Evolutionary conservation across 2,888 invertebrate genomes (phyloP).

Genomic region (Adelognathus sp.): DNA sequence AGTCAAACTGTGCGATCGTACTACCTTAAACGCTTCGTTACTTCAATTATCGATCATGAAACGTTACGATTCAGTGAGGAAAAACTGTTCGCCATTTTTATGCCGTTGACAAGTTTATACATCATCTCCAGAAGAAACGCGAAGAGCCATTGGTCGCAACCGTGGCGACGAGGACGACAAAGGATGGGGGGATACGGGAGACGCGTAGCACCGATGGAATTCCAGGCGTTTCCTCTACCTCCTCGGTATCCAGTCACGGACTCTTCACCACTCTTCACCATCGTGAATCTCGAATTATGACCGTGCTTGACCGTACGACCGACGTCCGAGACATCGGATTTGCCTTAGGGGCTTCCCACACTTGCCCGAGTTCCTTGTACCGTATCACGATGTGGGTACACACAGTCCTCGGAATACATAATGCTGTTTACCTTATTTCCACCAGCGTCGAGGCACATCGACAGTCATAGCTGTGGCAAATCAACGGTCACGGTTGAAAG

Average conservation of each 20-base stretch:
- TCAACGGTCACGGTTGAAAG: neutral
- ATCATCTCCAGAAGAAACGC: too few species aligned
- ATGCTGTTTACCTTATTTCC: slow-evolving; percentile 35
- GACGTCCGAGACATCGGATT: slow-evolving; percentile 50
- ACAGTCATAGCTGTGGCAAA: neutral
- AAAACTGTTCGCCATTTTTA: too few species aligned
- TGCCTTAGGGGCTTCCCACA: slow-evolving; percentile 52
- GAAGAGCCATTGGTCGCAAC: too few species aligned
- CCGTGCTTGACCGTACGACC: slow-evolving; percentile 46
- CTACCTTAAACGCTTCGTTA: too few species aligned
- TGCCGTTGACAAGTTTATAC: too few species aligned
- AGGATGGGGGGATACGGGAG: neutral
- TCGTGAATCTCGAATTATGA: slow-evolving; percentile 59
- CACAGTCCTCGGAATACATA: slow-evolving; percentile 35
- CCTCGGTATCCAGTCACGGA: slow-evolving; percentile 56
- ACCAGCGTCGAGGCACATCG: slow-evolving; percentile 10
- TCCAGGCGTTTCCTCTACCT: slow-evolving; percentile 55
- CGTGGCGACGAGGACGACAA: slow-evolving; percentile 23
- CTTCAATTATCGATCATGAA: too few species aligned
- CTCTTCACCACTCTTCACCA: slow-evolving; percentile 34
- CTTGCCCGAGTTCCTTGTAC: slow-evolving; percentile 49
- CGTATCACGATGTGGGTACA: slow-evolving; percentile 30
- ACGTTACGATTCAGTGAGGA: too few species aligned
- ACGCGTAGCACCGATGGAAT: slow-evolving; percentile 47
- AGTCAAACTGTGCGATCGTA: too few species aligned